These are phyloP conservation scores for Brachypalpus laphriformis DNA, from an alignment of 2,888 invertebrate genomes.

Conservation along the genomic window DNA sequence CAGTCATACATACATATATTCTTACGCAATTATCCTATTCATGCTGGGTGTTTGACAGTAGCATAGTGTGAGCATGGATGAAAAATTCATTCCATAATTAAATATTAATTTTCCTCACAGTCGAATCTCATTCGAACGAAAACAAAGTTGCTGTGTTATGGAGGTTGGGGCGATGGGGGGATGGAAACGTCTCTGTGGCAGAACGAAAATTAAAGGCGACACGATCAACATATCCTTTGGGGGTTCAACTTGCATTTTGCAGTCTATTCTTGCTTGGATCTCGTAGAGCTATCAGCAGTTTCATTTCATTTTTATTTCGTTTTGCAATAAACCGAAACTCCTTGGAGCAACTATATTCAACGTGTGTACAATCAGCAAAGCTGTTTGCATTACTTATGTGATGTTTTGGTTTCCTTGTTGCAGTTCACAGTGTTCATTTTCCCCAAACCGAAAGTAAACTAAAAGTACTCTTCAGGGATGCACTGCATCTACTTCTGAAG, in stretches of 20 bases:
- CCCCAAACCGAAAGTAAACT: neutral
- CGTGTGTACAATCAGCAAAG: constrained; percentile 7
- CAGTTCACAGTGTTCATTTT: neutral
- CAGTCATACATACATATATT: neutral
- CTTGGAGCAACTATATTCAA: constrained; percentile 12
- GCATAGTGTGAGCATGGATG: constrained; percentile 15
- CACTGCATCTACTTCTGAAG: neutral
- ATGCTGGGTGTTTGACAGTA: neutral
- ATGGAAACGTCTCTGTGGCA: too few relatives aligned
- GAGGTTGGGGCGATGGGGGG: neutral
- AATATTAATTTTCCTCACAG: constrained; percentile 62
- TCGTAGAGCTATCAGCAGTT: neutral
- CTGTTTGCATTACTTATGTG: neutral
- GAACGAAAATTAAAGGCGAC: neutral
- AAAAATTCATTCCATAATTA: constrained; percentile 60
- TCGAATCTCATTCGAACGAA: constrained; percentile 21
- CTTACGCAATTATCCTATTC: neutral
- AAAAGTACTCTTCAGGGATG: neutral
- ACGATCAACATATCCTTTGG: constrained; percentile 2
- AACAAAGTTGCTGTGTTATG: neutral
- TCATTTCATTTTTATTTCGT: neutral
- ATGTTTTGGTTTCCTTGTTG: neutral
- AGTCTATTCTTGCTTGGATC: neutral
- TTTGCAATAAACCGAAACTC: neutral
- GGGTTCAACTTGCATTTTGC: neutral